phyloP scores from a whole-genome alignment of 2,797 vertebrate genomes.

The Bufotes viridis region DNA sequence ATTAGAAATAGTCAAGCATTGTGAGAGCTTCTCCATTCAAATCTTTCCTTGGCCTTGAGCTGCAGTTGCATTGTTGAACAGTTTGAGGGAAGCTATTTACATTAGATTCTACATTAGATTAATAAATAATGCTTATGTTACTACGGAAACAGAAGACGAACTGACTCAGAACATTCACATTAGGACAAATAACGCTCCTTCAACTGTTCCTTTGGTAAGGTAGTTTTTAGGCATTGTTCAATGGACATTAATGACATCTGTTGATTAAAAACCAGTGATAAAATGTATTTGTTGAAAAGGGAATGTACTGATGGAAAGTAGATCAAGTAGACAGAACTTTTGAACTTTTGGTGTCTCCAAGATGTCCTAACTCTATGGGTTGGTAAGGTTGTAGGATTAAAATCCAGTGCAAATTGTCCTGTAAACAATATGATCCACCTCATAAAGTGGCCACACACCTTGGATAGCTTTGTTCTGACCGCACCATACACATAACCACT shows the following conservation, averaged over 20 bases:
- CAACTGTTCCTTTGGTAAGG: not conserved
- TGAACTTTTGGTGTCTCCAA: not conserved
- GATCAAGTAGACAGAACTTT: no score
- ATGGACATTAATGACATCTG: not conserved
- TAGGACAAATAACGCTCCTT: not conserved
- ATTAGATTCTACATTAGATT: slow-evolving; percentile 17
- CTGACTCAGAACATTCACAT: slow-evolving; percentile 19
- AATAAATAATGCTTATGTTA: slow-evolving; percentile 48
- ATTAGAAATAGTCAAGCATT: no score
- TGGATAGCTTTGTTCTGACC: no score
- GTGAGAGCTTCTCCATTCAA: no score
- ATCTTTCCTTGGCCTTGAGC: slow-evolving; percentile 29
- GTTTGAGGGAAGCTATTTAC: slow-evolving; percentile 52
- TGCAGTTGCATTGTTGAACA: slow-evolving; percentile 30
- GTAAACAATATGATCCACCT: no score
- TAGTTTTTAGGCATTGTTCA: not conserved
- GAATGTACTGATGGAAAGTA: not conserved
- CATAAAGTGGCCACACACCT: no score
- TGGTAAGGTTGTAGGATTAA: no score
- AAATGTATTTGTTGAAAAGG: no score
- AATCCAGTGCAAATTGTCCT: no score
- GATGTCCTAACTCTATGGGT: not conserved
- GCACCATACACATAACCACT: no score
- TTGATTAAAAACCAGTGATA: not conserved
- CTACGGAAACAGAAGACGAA: slow-evolving; percentile 33